Percentiles rank a stretch among this genome's conserved stretches.
Evolutionary conservation across 2,113 vertebrate species (phyloP).

Genomic region (Elephas maximus): DNA sequence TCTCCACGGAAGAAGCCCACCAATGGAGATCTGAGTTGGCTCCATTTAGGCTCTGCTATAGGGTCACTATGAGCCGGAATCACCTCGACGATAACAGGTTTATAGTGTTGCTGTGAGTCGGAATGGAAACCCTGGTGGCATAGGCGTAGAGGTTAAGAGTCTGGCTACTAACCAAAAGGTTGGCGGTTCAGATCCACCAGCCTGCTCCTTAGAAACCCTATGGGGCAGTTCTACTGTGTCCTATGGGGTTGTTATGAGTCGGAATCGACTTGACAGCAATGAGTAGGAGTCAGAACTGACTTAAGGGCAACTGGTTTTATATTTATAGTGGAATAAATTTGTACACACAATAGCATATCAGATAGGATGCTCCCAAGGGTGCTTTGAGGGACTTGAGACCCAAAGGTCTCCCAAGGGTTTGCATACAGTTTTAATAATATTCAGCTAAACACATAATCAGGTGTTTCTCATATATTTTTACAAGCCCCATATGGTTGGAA

Average conservation of each 20-base stretch:
- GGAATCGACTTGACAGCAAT: too few species aligned
- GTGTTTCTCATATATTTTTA: conserved; percentile 47
- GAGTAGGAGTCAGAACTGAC: too few species aligned
- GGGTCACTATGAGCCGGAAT: too few species aligned
- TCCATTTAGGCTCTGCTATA: conserved; percentile 29
- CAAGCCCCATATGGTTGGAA: conserved; percentile 53
- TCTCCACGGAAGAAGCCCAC: not conserved
- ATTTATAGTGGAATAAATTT: not conserved
- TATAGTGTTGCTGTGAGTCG: too few species aligned
- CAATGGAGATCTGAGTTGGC: not conserved
- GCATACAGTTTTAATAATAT: conserved; percentile 6
- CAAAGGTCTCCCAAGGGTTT: not conserved
- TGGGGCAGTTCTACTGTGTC: too few species aligned
- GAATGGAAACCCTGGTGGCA: too few species aligned
- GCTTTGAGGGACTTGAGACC: not conserved
- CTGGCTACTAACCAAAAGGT: too few species aligned
- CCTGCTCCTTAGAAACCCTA: too few species aligned
- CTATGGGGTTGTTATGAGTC: too few species aligned
- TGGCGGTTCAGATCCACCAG: too few species aligned
- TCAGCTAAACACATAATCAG: conserved; percentile 30
- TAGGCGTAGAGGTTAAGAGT: too few species aligned
- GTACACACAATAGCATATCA: not conserved
- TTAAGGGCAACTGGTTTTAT: not conserved
- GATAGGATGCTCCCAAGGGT: not conserved
- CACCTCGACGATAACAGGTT: too few species aligned